These are phyloP conservation scores for Anolis carolinensis DNA, from an alignment of 2,113 vertebrate species.

Conservation along the genomic window DNA sequence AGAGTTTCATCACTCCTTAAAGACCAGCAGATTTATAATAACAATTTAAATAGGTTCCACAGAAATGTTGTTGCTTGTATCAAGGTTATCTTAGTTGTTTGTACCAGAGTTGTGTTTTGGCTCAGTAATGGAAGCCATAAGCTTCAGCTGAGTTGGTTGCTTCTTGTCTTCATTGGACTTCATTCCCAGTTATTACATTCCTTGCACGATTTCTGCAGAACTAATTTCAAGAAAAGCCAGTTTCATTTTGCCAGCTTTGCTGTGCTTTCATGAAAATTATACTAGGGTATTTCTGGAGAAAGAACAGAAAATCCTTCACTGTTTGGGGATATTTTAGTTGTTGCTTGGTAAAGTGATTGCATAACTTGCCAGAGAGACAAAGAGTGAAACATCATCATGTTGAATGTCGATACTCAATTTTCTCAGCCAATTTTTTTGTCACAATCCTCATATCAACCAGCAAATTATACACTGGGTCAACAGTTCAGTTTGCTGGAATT, in stretches of 20 bases:
- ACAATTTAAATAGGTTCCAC: too few species aligned
- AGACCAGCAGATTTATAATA: too few species aligned
- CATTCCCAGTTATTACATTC: not conserved
- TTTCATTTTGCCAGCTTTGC: not conserved
- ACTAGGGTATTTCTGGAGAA: not conserved
- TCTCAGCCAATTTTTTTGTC: conserved; percentile 2
- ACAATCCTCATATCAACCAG: too few species aligned
- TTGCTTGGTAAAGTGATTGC: not conserved
- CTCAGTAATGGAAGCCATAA: not conserved
- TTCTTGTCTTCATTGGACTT: not conserved
- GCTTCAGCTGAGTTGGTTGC: not conserved
- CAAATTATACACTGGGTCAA: not conserved
- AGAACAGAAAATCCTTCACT: not conserved
- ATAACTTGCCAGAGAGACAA: not conserved
- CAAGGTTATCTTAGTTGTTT: too few species aligned
- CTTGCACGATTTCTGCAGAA: not conserved
- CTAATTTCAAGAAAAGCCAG: not conserved
- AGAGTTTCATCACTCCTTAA: too few species aligned
- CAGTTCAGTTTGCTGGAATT: not conserved
- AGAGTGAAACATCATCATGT: not conserved
- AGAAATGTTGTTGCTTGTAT: too few species aligned
- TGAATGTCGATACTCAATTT: not conserved
- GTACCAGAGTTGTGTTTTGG: not conserved
- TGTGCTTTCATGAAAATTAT: not conserved
- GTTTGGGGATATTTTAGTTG: not conserved